phyloP scores from a whole-genome alignment of 2,113 vertebrate genomes.

The Periophthalmodon schlosseri region DNA sequence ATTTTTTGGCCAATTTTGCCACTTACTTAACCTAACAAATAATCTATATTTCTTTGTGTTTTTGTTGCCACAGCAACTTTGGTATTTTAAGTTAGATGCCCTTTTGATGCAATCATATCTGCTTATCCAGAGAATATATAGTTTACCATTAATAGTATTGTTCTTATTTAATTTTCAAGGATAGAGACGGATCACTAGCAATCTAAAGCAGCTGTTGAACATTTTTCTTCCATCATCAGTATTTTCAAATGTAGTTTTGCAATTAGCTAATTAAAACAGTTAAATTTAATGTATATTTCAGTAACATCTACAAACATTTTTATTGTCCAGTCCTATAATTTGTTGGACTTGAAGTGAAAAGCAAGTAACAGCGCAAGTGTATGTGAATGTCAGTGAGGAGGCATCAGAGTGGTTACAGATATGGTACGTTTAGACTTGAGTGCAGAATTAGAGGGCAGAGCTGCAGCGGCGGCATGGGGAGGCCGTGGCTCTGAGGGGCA shows the following conservation, averaged over 20 bases:
- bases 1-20: background rate
- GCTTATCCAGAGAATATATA: background rate
- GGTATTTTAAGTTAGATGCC: too few relatives aligned
- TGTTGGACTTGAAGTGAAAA: background rate
- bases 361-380: background rate
- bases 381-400: background rate
- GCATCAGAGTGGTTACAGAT: conserved; percentile 37
- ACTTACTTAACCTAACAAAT: too few relatives aligned
- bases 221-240: too few relatives aligned
- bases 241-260: too few relatives aligned
- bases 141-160: background rate
- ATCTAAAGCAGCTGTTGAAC: too few relatives aligned
- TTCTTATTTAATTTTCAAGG: too few relatives aligned
- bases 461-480: conserved; percentile 55
- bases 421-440: conserved; percentile 38
- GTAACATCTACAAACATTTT: background rate
- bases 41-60: too few relatives aligned
- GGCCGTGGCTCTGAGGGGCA: conserved; percentile 39
- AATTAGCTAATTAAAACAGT: too few relatives aligned
- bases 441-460: conserved; percentile 65
- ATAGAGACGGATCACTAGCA: too few relatives aligned
- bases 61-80: too few relatives aligned
- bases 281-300: too few relatives aligned
- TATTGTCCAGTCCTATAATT: background rate
- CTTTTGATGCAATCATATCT: background rate